Evolutionary conservation across 2,113 vertebrate species (phyloP).

Genomic region (Chiloscyllium plagiosum): DNA sequence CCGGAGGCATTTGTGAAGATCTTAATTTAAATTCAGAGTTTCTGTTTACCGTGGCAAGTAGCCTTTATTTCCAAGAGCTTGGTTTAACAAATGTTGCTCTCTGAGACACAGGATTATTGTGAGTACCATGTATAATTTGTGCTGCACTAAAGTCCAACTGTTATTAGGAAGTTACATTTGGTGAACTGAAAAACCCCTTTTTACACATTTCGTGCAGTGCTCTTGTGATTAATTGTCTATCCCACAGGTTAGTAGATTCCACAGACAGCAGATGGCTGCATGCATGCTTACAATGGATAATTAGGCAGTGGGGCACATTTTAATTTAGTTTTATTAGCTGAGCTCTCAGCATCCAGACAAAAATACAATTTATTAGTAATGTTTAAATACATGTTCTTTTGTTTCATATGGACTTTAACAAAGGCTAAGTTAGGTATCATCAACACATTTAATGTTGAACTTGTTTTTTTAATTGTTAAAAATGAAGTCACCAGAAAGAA

Average conservation of each 20-base stretch:
- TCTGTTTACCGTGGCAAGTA: not conserved
- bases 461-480: not conserved
- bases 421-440: not conserved
- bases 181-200: not conserved
- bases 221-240: not conserved
- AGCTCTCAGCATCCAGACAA: not conserved
- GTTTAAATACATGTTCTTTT: slow-evolving; percentile 4
- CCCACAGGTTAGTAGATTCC: slow-evolving; percentile 6
- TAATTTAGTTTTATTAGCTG: not conserved
- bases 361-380: not conserved
- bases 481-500: not conserved
- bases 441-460: not conserved
- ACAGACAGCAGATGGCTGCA: not conserved
- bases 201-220: not conserved
- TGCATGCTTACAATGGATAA: slow-evolving; percentile 15
- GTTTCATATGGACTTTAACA: not conserved
- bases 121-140: not conserved
- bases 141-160: not conserved
- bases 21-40: slow-evolving; percentile 12
- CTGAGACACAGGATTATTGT: not conserved
- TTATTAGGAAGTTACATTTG: not conserved
- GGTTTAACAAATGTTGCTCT: not conserved
- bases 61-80: slow-evolving; percentile 6
- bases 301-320: not conserved
- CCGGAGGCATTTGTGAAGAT: not conserved